Base-by-base conservation (phyloP, 2,113 vertebrate genomes). In the Empidonax traillii region DNA sequence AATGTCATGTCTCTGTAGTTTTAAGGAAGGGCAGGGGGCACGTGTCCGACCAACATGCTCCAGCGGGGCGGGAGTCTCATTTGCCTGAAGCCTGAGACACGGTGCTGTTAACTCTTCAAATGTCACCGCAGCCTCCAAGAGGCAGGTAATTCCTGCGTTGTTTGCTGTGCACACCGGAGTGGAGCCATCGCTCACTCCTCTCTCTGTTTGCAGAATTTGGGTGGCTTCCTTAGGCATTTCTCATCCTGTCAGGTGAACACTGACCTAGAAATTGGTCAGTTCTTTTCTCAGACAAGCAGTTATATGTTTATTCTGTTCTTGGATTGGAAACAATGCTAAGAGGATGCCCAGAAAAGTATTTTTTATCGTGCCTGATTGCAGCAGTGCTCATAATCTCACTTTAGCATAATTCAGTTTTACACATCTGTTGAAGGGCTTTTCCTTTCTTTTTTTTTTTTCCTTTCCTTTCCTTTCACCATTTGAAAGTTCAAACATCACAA, bases 1-100 rank as follows among this genome's bases (percentile, higher is more conserved):
- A 94, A 92, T 95, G 84, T 77, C 90, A 77, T 1, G 18, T 85
- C 80, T 81, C 78, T 68, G 77, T 58, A 81, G 72, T 67, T 81
- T 95, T 73, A 35, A 53, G 52, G 69, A 62, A 92, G 76, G 41
- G 59, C 67, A 84, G 62, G 68, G 87, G 75, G 16, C 72, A 75
- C 0, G 0, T 80, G 79, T 91, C 85, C 7, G 4, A 88, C 83
- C 39, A 46, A 55, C 2, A 19, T 0, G 4, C 71, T 90, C 49
- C 49, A 25, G 41, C 0, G 0, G 52, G 55, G 37, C 78, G 51
- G 39, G 73, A 81, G 30, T 33, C 21, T 83, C 65, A 51, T 73
- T 82, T 72, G 68, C 85, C 75, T 39, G 68, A 65, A 95, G 33
- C 35, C 66, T 10, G 43, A 67, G 84, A 47, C 1, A 1, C 1